Percentiles rank a stretch among this genome's conserved stretches.
These are phyloP conservation scores for Prionailurus viverrinus DNA, from an alignment of 2,113 vertebrate species.

Conservation along the genomic window DNA sequence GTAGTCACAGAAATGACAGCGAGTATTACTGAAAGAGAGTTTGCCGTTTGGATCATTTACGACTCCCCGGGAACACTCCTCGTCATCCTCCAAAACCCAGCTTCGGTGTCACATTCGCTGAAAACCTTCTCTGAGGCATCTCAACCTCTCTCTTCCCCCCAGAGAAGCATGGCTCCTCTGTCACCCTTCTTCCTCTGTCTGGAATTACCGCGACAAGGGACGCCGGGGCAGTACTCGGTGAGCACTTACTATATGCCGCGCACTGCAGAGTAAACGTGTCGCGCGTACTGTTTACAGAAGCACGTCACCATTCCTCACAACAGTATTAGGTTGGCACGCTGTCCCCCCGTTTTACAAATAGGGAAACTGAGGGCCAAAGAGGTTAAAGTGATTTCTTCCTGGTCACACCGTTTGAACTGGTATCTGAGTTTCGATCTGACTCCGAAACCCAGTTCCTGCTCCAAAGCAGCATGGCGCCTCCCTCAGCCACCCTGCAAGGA, in stretches of 20 bases:
- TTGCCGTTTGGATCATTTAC: not conserved
- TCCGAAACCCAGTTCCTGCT: not conserved
- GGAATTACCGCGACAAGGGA: not conserved
- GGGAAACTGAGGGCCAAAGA: not conserved
- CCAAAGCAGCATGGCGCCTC: not conserved
- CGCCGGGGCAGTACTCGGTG: accelerated
- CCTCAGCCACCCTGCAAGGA: no score
- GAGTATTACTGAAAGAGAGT: not conserved
- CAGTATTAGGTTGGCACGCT: not conserved
- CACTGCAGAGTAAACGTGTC: accelerated
- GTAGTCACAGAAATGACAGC: not conserved
- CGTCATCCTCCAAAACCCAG: not conserved
- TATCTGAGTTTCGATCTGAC: not conserved
- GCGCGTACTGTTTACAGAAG: not conserved
- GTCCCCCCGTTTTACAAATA: not conserved
- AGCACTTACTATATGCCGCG: not conserved
- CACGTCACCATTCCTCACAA: not conserved
- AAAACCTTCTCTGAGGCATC: not conserved
- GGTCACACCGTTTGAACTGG: not conserved
- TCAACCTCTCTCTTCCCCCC: not conserved
- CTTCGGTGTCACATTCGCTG: not conserved
- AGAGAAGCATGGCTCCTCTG: not conserved
- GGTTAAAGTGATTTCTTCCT: not conserved
- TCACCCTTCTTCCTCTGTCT: not conserved
- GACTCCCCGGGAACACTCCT: not conserved